Percentiles rank a stretch among this genome's conserved stretches.
Conservation (phyloP, 1,140 invertebrate genomes). For the Magallana angulata region DNA sequence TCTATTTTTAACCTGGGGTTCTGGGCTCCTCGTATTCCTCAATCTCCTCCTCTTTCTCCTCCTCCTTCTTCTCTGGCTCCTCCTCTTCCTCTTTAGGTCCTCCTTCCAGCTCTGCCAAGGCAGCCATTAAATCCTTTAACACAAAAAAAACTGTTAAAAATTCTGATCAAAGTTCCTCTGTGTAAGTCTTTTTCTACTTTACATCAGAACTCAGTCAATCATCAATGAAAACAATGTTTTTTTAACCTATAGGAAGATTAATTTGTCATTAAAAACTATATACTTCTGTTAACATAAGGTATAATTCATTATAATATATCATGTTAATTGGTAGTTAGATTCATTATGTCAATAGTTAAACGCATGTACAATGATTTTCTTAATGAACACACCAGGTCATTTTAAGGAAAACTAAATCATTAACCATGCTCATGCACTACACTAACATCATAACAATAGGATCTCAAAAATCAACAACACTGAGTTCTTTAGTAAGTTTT, state of each 20-base stretch:
- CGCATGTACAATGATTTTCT: too few relatives aligned
- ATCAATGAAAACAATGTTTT: too few relatives aligned
- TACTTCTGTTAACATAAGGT: too few relatives aligned
- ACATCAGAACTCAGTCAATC: too few relatives aligned
- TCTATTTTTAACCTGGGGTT: slow-evolving; percentile 4
- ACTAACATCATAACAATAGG: not conserved
- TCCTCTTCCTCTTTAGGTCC: slow-evolving; percentile 66
- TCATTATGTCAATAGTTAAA: too few relatives aligned
- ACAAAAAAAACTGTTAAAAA: too few relatives aligned
- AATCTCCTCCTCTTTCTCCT: slow-evolving; percentile 63
- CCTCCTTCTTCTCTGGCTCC: slow-evolving; percentile 59
- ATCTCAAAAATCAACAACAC: not conserved
- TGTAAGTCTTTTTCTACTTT: too few relatives aligned
- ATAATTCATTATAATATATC: too few relatives aligned
- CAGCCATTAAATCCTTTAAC: slow-evolving; percentile 61
- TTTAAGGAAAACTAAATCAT: not conserved
- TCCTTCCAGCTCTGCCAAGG: slow-evolving; percentile 50
- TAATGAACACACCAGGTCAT: not conserved
- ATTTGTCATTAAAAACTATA: too few relatives aligned
- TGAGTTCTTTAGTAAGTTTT: not conserved
- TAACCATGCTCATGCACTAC: slow-evolving; percentile 14
- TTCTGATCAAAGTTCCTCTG: too few relatives aligned
- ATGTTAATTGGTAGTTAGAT: too few relatives aligned
- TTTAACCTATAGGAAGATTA: too few relatives aligned
- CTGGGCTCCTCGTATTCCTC: slow-evolving; percentile 64